Conservation (phyloP, 2,113 vertebrate genomes). For the Monarcha castaneiventris region DNA sequence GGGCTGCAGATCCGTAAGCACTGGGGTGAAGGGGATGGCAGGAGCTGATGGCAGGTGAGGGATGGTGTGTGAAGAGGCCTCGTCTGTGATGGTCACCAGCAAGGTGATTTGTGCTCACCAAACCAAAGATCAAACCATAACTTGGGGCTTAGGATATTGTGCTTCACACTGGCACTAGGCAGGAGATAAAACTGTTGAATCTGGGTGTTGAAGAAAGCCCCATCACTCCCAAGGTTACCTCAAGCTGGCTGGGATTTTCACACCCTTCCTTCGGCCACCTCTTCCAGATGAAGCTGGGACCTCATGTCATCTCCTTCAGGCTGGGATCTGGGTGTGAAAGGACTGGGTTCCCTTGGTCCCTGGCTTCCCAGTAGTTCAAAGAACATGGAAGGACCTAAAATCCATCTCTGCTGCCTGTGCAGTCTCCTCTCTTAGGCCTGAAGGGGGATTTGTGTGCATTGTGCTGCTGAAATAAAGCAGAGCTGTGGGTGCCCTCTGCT, state of each 20-base stretch:
- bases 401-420: background rate
- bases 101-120: background rate
- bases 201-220: background rate
- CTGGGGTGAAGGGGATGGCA: background rate
- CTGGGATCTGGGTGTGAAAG: background rate
- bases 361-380: background rate
- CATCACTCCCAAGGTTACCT: background rate
- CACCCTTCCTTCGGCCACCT: background rate
- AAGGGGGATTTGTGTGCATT: background rate
- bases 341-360: background rate
- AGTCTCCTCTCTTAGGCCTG: background rate
- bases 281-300: background rate
- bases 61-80: background rate
- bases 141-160: background rate
- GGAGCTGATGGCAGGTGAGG: background rate
- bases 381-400: background rate
- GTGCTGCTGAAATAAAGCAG: background rate
- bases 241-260: background rate
- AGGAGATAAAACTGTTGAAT: background rate
- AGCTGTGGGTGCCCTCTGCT: background rate
- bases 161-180: background rate
- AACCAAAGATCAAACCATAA: background rate
- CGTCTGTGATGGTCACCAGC: rapidly evolving
- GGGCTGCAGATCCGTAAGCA: rapidly evolving
- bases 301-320: background rate